Evolutionary conservation across 2,113 vertebrate genomes (phyloP), one percentile per base, ranked within the genome.

Genomic region (human): DNA sequence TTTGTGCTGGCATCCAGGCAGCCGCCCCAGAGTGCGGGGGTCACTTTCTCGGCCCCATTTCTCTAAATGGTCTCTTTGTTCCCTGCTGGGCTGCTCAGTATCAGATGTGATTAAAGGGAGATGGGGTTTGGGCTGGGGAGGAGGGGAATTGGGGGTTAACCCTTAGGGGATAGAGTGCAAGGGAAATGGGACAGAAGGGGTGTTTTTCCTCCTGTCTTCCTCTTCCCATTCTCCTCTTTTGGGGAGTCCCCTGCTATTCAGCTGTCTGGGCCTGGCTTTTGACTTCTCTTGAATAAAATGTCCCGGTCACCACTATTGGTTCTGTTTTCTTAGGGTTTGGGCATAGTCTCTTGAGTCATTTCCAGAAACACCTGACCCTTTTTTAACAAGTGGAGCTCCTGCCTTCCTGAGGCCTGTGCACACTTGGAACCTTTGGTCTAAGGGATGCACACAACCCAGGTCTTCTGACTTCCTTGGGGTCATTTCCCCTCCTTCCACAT

Each of bases 81-180:
- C 96, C 96, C 96, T 80, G 48, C 97, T 18, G 92, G 87, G 95
- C 98, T 52, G 96, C 98, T 99, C 98, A 98, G 98, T 99, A 99
- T 99, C 98, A 99, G 98, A 99, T 99, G 99, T 98, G 97, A 99
- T 99, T 99, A 99, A 99, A 99, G 98, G 98, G 98, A 98, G 97
- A 96, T 98, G 97, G 82, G 90, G 93, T 61, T 75, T 16, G 90
- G 78, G 66, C 6, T 16, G 82, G 48, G 1, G 20, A n/a, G 82
- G 92, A 68, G 66, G 75, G 89, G 0, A 2, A 89, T 93, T 89
- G 86, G 94, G 18, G 16, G 61, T 95, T 98, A 97, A 96, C 96
- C 92, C 95, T 14, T 97, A 93, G 94, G 97, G 95, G 97, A 93
- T 94, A 90, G 78, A 61, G 93, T 45, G 22, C 13, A 80, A 73